Evolutionary conservation across 2,888 invertebrate species (phyloP).

Genomic region (Timema podura): DNA sequence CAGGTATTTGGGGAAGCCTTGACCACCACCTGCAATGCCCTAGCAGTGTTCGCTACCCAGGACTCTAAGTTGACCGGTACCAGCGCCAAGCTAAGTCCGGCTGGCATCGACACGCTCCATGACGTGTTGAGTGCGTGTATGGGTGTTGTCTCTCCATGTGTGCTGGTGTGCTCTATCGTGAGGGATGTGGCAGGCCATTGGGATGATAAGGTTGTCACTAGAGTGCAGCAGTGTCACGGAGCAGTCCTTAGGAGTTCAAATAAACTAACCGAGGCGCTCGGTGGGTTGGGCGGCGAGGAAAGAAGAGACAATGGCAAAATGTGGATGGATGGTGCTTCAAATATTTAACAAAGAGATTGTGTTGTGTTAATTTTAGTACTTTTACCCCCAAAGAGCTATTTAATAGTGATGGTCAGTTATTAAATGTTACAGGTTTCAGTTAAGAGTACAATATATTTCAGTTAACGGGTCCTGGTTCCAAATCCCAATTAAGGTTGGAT

Average conservation of each 20-base stretch:
- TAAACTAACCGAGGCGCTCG: slow-evolving; percentile 23
- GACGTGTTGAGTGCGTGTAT: slow-evolving; percentile 41
- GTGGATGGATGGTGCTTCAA: too few species aligned
- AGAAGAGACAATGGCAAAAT: too few species aligned
- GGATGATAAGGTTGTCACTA: slow-evolving; percentile 17
- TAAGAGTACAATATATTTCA: too few species aligned
- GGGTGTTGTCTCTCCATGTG: slow-evolving; percentile 41
- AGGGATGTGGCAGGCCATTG: slow-evolving; percentile 38
- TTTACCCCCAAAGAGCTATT: too few species aligned
- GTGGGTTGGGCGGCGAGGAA: neutral
- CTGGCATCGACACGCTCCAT: slow-evolving; percentile 39
- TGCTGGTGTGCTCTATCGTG: slow-evolving; percentile 40
- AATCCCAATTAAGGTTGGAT: too few species aligned
- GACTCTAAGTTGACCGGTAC: slow-evolving; percentile 41
- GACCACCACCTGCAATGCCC: slow-evolving; percentile 39
- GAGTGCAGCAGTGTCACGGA: slow-evolving; percentile 29
- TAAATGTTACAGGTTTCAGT: too few species aligned
- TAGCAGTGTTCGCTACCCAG: slow-evolving; percentile 39
- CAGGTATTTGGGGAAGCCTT: slow-evolving; percentile 42
- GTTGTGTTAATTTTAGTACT: too few species aligned
- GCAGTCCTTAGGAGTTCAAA: slow-evolving; percentile 24
- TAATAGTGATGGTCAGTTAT: too few species aligned
- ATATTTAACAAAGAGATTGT: too few species aligned
- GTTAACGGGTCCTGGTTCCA: too few species aligned
- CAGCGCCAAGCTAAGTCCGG: slow-evolving; percentile 37